Evolutionary conservation across 2,113 vertebrate species (phyloP), one percentile per base, ranked within the genome.

Genomic region (Glaucidium brasilianum): DNA sequence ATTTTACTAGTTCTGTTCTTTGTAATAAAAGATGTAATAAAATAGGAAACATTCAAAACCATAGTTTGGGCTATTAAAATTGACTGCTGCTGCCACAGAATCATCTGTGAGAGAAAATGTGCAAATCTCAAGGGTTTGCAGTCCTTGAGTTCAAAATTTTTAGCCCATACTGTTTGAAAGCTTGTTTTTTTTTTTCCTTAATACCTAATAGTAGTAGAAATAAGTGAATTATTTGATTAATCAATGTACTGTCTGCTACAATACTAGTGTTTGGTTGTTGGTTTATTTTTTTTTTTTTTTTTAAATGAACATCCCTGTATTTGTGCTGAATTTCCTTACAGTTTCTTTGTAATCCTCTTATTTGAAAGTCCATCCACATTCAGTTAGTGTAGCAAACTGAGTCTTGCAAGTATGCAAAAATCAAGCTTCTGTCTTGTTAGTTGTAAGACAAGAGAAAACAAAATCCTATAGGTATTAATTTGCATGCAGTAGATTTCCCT

Each of bases 1-100:
- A 92, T 97, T 95, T 92, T 92, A 84, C 62, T 94, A 78, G 72
- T 72, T 94, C 71, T 89, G 39, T 50, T 91, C 63, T 76, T 94
- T 91, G 71, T 82, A 94, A 88, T 96, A 93, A 85, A 90, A 88
- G 71, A 69, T 37, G 27, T 63, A 85, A 90, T 93, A 92, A 92
- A 92, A 73, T 43, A 68, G 55, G 53, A 95, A 90, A 85, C 71
- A 94, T 73, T 90, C 62, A 73, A 52, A 95, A 95, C 53, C 41
- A 15, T 78, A 47, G 30, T 87, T 92, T 45, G 41, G 56, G 37
- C 85, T 88, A 92, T 92, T 74, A 94, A 85, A 85, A 45, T 88
- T 91, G 94, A 91, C 84, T 91, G 89, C 56, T 86, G 7, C 68
- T 93, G 79, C 90, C 62, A 76, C 25, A 59, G 62, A 79, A 72